These are phyloP conservation scores for Paracyprichromis sp. DNA, from an alignment of 2,113 vertebrate genomes.

Conservation along the genomic window DNA sequence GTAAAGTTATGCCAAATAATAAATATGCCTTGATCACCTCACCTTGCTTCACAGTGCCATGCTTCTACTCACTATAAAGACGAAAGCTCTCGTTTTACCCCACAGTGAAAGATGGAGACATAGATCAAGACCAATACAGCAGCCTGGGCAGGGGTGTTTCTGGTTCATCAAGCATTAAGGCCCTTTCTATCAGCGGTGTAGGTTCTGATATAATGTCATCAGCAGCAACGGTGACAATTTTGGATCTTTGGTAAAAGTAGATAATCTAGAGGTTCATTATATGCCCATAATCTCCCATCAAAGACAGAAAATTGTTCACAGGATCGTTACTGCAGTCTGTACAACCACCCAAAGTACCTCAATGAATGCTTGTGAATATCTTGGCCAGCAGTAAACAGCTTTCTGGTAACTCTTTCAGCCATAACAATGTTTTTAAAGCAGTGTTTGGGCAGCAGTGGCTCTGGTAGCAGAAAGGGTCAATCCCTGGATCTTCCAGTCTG, in stretches of 20 bases:
- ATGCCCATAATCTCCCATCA: neutral
- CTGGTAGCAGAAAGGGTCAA: neutral
- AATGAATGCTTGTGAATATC: neutral
- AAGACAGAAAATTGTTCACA: neutral
- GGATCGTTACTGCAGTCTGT: neutral
- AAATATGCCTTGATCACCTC: neutral
- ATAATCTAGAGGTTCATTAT: neutral
- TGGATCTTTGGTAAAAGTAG: neutral
- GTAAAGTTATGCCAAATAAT: neutral
- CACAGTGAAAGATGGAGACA: neutral
- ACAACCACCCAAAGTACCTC: rapidly evolving
- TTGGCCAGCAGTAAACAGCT: neutral
- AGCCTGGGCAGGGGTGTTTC: neutral
- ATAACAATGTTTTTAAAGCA: neutral
- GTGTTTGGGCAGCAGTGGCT: neutral
- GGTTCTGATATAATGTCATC: neutral
- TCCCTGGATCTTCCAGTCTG: neutral
- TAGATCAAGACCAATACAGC: neutral
- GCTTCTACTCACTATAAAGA: neutral
- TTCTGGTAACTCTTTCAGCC: neutral
- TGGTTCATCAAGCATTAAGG: neutral
- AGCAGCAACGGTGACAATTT: neutral
- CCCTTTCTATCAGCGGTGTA: rapidly evolving
- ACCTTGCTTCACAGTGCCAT: neutral
- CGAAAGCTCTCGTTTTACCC: neutral